These are phyloP conservation scores for Elysia chlorotica DNA, from an alignment of 1,140 invertebrate genomes.

Conservation along the genomic window DNA sequence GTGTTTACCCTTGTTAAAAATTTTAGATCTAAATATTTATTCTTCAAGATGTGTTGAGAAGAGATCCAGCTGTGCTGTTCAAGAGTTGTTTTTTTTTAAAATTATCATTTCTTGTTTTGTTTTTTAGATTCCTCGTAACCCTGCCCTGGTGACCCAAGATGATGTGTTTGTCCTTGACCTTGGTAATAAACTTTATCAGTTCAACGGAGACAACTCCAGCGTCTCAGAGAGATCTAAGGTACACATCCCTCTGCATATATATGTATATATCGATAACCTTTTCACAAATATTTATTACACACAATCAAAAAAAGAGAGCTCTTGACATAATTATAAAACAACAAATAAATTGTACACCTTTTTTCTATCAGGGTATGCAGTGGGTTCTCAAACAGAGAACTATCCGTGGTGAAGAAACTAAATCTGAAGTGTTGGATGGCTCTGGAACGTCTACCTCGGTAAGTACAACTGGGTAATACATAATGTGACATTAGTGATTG, in stretches of 20 bases:
- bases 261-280: not conserved
- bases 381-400: conserved; percentile 32
- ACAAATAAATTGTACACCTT: not conserved
- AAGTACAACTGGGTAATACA: too few species aligned
- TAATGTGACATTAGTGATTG: too few species aligned
- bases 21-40: too few species aligned
- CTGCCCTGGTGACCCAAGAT: conserved; percentile 70
- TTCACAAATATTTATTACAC: not conserved
- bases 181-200: conserved; percentile 80
- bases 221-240: conserved; percentile 59
- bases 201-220: conserved; percentile 60
- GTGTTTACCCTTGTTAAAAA: too few species aligned
- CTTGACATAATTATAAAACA: not conserved
- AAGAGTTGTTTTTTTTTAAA: not conserved
- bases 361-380: conserved; percentile 29
- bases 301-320: not conserved
- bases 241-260: not conserved
- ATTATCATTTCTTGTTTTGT: too few species aligned
- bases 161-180: conserved; percentile 90
- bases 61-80: not conserved
- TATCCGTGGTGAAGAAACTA: conserved; percentile 35
- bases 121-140: conserved; percentile 26
- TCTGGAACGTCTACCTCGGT: conserved; percentile 18
- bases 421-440: conserved; percentile 38
- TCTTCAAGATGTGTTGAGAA: too few species aligned